Evolutionary conservation across 2,888 invertebrate species (phyloP).

Genomic region (Meiosimyza decipiens): DNA sequence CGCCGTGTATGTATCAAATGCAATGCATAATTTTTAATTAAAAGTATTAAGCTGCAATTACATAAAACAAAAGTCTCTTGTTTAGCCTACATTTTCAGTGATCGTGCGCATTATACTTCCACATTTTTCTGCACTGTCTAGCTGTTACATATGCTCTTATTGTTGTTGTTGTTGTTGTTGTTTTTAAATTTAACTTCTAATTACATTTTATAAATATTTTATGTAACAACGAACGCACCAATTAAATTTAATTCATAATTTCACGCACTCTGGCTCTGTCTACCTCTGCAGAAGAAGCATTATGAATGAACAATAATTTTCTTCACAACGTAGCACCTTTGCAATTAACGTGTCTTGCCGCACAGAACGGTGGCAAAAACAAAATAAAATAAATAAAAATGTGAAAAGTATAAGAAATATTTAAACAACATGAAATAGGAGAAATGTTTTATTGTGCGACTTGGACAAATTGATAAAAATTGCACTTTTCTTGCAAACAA

Average conservation of each 20-base stretch:
- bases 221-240: constrained; percentile 25
- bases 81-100: neutral
- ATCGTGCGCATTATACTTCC: neutral
- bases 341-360: constrained; percentile 21
- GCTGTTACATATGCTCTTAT: neutral
- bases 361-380: constrained; percentile 11
- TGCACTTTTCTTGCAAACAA: neutral
- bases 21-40: no score
- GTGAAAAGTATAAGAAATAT: neutral
- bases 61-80: neutral
- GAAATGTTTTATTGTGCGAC: neutral
- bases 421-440: neutral
- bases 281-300: neutral
- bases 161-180: constrained; percentile 7
- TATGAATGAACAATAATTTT: neutral
- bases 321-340: neutral
- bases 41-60: neutral
- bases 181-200: neutral
- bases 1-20: no score
- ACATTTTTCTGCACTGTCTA: constrained; percentile 4
- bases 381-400: neutral
- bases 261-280: constrained; percentile 16
- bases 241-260: constrained; percentile 27
- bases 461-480: neutral
- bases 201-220: constrained; percentile 13